A percentile compares a stretch with the other conserved stretches of the same genome.
Conservation (phyloP, 2,113 vertebrate species). For the Xiphophorus couchianus region DNA sequence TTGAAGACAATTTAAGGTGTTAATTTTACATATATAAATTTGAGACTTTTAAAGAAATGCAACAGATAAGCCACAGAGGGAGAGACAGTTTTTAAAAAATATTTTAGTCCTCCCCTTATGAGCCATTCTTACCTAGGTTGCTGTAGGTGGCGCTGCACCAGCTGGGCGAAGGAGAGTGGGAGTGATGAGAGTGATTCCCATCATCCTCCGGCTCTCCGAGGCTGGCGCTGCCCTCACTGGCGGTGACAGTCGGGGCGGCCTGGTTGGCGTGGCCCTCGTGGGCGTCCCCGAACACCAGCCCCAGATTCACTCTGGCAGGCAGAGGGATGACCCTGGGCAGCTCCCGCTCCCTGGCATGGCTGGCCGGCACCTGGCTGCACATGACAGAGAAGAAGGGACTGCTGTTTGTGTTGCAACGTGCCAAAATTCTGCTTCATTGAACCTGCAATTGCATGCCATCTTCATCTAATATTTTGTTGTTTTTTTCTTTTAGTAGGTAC, state of each 20-base stretch:
- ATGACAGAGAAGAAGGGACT: conserved; percentile 24
- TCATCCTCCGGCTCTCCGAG: conserved; percentile 80
- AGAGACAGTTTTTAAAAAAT: not conserved
- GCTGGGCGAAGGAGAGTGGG: conserved; percentile 82
- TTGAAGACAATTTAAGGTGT: no score
- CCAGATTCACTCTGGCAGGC: conserved; percentile 72
- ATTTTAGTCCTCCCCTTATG: not conserved
- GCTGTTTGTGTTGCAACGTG: not conserved
- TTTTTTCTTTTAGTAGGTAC: not conserved
- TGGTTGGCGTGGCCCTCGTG: conserved; percentile 64
- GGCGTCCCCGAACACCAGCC: conserved; percentile 48
- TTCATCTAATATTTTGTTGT: not conserved
- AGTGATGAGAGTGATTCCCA: conserved; percentile 67
- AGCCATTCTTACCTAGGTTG: conserved; percentile 88
- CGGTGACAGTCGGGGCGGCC: conserved; percentile 44
- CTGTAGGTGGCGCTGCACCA: conserved; percentile 93
- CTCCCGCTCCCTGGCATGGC: conserved; percentile 68
- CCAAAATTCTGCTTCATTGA: not conserved
- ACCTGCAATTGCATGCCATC: not conserved
- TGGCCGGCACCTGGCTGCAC: conserved; percentile 84
- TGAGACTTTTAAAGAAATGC: no score
- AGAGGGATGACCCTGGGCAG: conserved; percentile 56
- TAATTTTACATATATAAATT: no score
- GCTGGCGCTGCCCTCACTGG: conserved; percentile 66
- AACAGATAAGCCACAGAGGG: not conserved